A percentile compares a stretch with the other conserved stretches of the same genome.
Conservation (phyloP, 2,888 invertebrate genomes). For the Perizoma affinitatum region DNA sequence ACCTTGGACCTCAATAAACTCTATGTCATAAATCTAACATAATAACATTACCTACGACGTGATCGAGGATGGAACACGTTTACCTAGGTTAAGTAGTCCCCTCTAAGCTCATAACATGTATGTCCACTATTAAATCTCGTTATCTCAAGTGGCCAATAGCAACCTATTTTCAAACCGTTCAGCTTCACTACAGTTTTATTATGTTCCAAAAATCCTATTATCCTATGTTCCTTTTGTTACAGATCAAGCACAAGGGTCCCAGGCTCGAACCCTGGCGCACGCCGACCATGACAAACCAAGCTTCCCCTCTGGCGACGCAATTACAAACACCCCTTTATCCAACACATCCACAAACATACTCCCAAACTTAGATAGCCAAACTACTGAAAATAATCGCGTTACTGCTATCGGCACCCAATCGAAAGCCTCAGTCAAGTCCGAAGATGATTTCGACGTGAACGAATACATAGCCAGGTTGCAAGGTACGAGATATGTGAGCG, state of each 20-base stretch:
- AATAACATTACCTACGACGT: slow-evolving; percentile 2
- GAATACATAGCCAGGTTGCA: slow-evolving; percentile 78
- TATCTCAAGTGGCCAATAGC: slow-evolving; percentile 2
- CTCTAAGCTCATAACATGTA: slow-evolving; percentile 3
- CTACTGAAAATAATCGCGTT: slow-evolving; percentile 35
- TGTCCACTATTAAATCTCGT: slow-evolving; percentile 3
- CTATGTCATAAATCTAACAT: neutral
- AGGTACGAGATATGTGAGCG: slow-evolving; percentile 74
- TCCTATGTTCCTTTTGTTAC: slow-evolving; percentile 55
- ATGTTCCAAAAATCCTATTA: neutral
- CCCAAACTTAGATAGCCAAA: slow-evolving; percentile 39
- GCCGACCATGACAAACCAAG: slow-evolving; percentile 52
- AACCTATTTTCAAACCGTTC: neutral
- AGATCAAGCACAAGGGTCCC: slow-evolving; percentile 61
- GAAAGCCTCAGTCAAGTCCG: slow-evolving; percentile 58
- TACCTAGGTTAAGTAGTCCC: slow-evolving; percentile 5
- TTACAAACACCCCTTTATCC: slow-evolving; percentile 42
- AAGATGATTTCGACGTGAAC: slow-evolving; percentile 79
- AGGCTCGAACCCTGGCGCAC: slow-evolving; percentile 52
- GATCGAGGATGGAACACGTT: slow-evolving; percentile 13
- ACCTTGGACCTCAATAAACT: slow-evolving; percentile 1
- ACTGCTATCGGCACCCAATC: slow-evolving; percentile 41
- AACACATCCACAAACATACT: slow-evolving; percentile 25
- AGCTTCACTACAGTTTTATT: neutral
- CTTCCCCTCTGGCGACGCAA: slow-evolving; percentile 61